These are phyloP conservation scores for Oenanthe oenanthe DNA, from an alignment of 2,113 vertebrate genomes.

Conservation along the genomic window DNA sequence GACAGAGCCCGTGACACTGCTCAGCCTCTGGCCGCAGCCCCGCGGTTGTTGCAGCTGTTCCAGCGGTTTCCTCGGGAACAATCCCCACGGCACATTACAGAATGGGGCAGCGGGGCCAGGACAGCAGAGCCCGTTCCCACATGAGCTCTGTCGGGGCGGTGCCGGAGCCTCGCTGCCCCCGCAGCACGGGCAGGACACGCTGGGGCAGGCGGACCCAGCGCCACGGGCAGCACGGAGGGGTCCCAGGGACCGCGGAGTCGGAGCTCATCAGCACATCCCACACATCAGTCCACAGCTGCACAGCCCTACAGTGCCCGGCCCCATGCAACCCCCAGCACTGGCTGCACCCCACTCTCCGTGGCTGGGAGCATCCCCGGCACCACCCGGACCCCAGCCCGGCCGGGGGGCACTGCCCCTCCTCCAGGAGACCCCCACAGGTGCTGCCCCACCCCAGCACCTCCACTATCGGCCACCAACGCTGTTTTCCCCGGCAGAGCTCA, in stretches of 20 bases:
- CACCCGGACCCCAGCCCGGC: too few relatives aligned
- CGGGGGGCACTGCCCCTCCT: too few relatives aligned
- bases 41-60: background rate
- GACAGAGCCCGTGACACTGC: background rate
- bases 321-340: too few relatives aligned
- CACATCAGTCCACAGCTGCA: background rate
- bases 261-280: background rate
- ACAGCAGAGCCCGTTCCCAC: background rate
- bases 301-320: background rate
- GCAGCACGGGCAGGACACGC: background rate
- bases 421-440: background rate
- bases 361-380: rapidly evolving
- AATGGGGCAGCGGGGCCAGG: background rate
- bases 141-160: rapidly evolving
- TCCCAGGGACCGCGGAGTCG: rapidly evolving
- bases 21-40: background rate
- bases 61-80: background rate
- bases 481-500: background rate
- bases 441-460: background rate
- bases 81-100: rapidly evolving
- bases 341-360: too few relatives aligned
- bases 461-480: too few relatives aligned
- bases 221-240: background rate
- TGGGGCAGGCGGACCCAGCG: too few relatives aligned
- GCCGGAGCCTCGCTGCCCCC: rapidly evolving